Conservation (phyloP, 2,888 invertebrate genomes). For the Lepidochitona cinerea region DNA sequence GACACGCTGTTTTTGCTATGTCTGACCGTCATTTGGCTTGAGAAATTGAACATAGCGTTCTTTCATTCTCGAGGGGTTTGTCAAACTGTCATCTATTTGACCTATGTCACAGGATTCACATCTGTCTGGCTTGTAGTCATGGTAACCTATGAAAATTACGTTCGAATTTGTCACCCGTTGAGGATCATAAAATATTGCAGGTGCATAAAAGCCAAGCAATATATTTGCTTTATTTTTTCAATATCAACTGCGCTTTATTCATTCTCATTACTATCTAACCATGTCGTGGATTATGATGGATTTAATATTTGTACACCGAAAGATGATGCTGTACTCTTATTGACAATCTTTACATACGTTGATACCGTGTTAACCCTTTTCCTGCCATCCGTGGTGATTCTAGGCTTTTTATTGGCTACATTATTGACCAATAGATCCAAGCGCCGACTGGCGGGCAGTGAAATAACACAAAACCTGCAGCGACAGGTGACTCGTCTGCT, state of each 20-base stretch:
- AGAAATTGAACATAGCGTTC: conserved; percentile 46
- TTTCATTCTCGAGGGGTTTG: conserved; percentile 76
- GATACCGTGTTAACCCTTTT: conserved; percentile 40
- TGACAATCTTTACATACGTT: conserved; percentile 33
- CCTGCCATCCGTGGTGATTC: conserved; percentile 35
- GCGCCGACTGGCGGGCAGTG: conserved; percentile 11
- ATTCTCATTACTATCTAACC: conserved; percentile 40
- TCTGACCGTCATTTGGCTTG: conserved; percentile 73
- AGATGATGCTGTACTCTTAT: conserved; percentile 19
- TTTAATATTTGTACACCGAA: conserved; percentile 20
- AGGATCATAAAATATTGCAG: conserved; percentile 33
- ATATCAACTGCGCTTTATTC: conserved; percentile 32
- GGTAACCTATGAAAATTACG: conserved; percentile 43
- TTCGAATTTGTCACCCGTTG: conserved; percentile 36
- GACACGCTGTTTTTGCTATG: conserved; percentile 84
- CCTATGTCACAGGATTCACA: conserved; percentile 63
- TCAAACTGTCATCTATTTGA: conserved; percentile 81
- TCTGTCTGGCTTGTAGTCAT: conserved; percentile 49
- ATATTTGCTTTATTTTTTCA: conserved; percentile 21
- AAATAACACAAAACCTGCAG: conserved; percentile 25
- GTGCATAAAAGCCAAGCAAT: conserved; percentile 19
- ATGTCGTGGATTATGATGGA: conserved; percentile 19
- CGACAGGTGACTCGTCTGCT: conserved; percentile 40
- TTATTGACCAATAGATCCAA: conserved; percentile 21
- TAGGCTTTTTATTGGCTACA: conserved; percentile 29